Evolutionary conservation across 1,140 invertebrate genomes (phyloP).

Genomic region (Aphelenchoides avenae): DNA sequence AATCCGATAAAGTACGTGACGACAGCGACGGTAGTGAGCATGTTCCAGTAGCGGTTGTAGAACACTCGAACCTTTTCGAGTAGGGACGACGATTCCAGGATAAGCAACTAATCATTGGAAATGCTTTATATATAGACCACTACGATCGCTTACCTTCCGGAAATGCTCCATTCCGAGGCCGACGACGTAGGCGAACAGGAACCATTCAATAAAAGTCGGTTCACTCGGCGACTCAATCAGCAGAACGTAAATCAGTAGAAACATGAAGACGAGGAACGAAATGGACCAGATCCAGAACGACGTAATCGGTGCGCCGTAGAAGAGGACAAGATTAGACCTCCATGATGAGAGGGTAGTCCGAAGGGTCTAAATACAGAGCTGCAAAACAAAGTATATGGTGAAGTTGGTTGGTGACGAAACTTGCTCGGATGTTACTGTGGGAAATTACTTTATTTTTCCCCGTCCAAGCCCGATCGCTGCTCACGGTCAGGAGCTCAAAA

Average conservation of each 20-base stretch:
- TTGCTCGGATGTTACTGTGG: no score
- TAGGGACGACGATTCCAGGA: constrained; percentile 49
- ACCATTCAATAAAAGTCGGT: constrained; percentile 39
- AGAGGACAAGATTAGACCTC: constrained; percentile 60
- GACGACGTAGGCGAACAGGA: constrained; percentile 49
- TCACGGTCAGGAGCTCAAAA: no score
- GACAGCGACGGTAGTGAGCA: constrained; percentile 45
- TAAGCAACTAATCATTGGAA: constrained; percentile 40
- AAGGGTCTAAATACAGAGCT: no score
- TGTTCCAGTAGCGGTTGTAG: constrained; percentile 53
- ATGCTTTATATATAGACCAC: background rate
- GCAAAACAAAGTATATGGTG: no score
- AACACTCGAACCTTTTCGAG: constrained; percentile 50
- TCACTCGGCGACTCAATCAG: constrained; percentile 63
- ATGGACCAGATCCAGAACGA: constrained; percentile 98
- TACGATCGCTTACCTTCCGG: constrained; percentile 37
- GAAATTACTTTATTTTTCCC: no score
- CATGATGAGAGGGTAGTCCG: no score
- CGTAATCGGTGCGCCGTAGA: constrained; percentile 92
- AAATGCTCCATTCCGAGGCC: constrained; percentile 49
- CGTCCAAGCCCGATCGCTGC: no score
- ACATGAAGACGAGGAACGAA: constrained; percentile 83
- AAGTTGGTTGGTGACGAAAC: no score
- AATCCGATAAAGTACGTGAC: constrained; percentile 52
- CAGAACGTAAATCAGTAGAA: constrained; percentile 84